These are phyloP conservation scores for Leucosticte australis DNA, from an alignment of 2,113 vertebrate species.

Conservation along the genomic window DNA sequence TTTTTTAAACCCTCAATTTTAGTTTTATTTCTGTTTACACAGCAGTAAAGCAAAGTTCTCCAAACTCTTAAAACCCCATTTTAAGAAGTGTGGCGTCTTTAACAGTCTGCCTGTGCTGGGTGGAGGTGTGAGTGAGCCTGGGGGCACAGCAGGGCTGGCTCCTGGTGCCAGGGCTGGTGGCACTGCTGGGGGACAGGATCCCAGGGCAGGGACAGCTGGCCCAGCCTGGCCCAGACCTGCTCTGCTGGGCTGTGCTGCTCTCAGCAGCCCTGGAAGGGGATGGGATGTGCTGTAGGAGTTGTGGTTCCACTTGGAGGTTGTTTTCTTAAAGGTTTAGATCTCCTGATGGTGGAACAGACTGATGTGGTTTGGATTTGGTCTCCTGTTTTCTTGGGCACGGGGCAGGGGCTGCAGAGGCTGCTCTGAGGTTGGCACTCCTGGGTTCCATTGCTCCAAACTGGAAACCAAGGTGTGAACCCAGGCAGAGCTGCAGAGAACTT, in stretches of 20 bases:
- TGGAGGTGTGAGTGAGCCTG: neutral
- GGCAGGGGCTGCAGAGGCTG: neutral
- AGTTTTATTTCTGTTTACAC: neutral
- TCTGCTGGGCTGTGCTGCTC: neutral
- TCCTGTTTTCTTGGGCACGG: neutral
- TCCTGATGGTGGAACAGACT: neutral
- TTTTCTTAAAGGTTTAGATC: neutral
- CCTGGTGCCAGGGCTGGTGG: neutral
- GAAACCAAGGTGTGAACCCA: neutral
- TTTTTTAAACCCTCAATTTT: neutral
- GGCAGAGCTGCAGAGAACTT: neutral
- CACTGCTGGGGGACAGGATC: fast-evolving
- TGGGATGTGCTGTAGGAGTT: fast-evolving
- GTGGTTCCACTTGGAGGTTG: neutral
- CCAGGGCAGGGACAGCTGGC: neutral
- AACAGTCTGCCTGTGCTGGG: neutral
- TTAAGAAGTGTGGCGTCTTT: fast-evolving
- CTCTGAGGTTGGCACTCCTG: neutral
- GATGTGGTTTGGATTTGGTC: neutral
- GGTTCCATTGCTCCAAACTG: neutral
- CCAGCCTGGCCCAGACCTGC: neutral
- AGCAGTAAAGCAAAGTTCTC: neutral
- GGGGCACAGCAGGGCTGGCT: neutral
- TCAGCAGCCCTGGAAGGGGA: fast-evolving
- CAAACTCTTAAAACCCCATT: neutral